Base-by-base conservation (phyloP, 2,113 vertebrate species). In the Psittacara wagleri region DNA sequence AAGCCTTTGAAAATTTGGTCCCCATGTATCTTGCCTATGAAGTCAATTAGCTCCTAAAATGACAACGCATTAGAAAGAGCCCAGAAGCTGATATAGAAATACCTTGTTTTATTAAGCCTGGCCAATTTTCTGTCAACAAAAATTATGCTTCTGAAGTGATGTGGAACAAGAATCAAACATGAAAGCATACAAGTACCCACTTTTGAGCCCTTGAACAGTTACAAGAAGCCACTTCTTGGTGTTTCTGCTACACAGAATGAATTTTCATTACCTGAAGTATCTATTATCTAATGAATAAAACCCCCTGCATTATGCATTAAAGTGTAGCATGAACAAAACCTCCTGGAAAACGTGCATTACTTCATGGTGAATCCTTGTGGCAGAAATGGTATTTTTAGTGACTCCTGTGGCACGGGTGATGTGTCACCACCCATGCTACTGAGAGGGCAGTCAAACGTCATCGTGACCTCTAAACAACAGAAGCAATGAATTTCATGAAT, bases 81-180 rank as follows among this genome's bases (percentile, higher is more conserved):
- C 55, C 81, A 80, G 83, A 85, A 94, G 78, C 81, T 91, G 94
- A 94, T 91, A 87, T 12, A 96, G 88, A 93, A 97, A 86, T 84
- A 87, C 83, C 86, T 94, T 91, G 66, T 93, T 93, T 96, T 93
- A 96, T 92, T 92, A 95, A 96, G 78, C 86, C 66, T 94, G 80
- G 93, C 93, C 94, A 94, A 95, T 97, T 95, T 96, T 96, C 92
- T 94, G 90, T 95, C 95, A 96, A 96, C 95, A 96, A 95, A 96
- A 96, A 96, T 96, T 94, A 97, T 31, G 81, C 94, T 89, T 97
- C 94, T 96, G 91, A 96, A 94, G 93, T 90, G 94, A 97, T 90
- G 48, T 91, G 81, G 83, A 97, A 96, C 91, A 93, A 93, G 92
- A 96, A 94, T 96, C 94, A 91, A 94, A 95, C 88, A 91, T 92